Conservation (phyloP, 2,888 invertebrate species). For the Hypsopygia costalis region DNA sequence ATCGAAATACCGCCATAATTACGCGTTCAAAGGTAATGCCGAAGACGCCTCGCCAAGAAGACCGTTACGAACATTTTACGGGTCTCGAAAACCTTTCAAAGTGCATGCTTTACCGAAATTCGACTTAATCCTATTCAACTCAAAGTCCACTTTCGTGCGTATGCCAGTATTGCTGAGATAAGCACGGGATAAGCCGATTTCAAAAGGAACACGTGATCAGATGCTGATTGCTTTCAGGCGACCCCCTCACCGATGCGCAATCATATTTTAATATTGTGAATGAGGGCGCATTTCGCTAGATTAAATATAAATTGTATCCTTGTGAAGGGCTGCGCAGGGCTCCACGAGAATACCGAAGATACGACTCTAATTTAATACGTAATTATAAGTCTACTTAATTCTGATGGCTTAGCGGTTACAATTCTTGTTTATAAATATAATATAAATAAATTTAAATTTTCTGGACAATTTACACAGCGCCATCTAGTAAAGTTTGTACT, state of each 20-base stretch:
- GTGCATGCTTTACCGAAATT: slow-evolving; percentile 24
- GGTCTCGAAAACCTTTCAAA: slow-evolving; percentile 20
- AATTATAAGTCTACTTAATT: slow-evolving; percentile 11
- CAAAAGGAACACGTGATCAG: slow-evolving; percentile 74
- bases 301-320: slow-evolving; percentile 57
- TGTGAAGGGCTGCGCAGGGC: slow-evolving; percentile 9
- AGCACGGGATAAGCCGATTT: slow-evolving; percentile 70
- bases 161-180: slow-evolving; percentile 33
- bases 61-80: slow-evolving; percentile 43
- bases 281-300: slow-evolving; percentile 59
- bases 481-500: no score
- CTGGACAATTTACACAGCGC: no score
- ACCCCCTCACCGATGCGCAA: slow-evolving; percentile 40
- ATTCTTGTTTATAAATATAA: no score
- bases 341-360: slow-evolving; percentile 19
- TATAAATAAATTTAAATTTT: no score
- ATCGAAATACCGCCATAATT: slow-evolving; percentile 69
- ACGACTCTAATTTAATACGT: slow-evolving; percentile 20
- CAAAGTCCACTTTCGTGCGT: slow-evolving; percentile 37
- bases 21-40: slow-evolving; percentile 67
- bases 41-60: slow-evolving; percentile 44
- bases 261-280: slow-evolving; percentile 76
- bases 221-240: slow-evolving; percentile 64
- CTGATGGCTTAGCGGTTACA: slow-evolving; percentile 3
- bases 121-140: slow-evolving; percentile 24